phyloP scores from a whole-genome alignment of 2,888 invertebrate genomes.

The Steinernema hermaphroditum region DNA sequence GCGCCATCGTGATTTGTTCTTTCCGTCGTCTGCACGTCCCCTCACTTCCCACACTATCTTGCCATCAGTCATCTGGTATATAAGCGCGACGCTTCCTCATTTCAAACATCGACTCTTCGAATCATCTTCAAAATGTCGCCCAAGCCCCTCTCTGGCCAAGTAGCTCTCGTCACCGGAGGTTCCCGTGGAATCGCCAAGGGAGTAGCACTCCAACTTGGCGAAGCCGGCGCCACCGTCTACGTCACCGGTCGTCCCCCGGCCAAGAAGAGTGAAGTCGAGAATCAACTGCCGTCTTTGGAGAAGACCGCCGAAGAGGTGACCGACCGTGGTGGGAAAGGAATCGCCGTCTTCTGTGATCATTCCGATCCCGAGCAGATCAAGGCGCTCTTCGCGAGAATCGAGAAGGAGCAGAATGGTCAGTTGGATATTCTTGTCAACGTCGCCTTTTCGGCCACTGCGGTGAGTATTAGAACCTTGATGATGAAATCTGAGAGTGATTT shows the following conservation, averaged over 20 bases:
- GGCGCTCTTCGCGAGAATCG: constrained; percentile 65
- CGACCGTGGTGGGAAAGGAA: constrained; percentile 65
- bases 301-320: constrained; percentile 58
- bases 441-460: constrained; percentile 60
- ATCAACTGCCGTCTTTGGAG: constrained; percentile 32
- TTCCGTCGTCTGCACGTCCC: no score
- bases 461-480: no score
- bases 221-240: constrained; percentile 68
- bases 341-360: constrained; percentile 68
- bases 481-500: not conserved
- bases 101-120: no score
- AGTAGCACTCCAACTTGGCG: constrained; percentile 66
- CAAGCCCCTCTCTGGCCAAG: constrained; percentile 43
- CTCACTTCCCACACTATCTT: no score
- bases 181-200: constrained; percentile 52
- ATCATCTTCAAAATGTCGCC: no score
- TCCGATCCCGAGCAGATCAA: constrained; percentile 65
- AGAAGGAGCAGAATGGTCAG: constrained; percentile 65
- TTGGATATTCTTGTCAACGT: constrained; percentile 68
- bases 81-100: no score
- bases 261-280: not conserved
- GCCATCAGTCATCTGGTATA: no score
- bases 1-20: no score
- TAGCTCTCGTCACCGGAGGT: constrained; percentile 56
- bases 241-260: constrained; percentile 59